Conservation (phyloP, 2,113 vertebrate genomes). For the Hypocryptadius cinnamomeus region DNA sequence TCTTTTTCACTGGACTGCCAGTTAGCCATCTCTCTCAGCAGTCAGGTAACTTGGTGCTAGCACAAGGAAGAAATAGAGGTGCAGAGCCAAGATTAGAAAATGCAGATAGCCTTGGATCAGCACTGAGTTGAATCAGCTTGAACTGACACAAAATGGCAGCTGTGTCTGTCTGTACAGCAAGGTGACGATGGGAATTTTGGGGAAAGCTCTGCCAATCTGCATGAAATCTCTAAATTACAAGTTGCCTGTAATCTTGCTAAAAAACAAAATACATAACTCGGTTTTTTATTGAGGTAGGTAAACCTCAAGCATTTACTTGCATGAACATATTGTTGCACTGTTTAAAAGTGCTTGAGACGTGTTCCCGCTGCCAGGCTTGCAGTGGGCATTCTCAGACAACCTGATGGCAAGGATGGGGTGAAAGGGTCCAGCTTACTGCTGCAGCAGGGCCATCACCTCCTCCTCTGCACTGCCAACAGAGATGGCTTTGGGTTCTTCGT, state of each 20-base stretch:
- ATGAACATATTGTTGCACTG: background rate
- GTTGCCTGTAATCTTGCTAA: background rate
- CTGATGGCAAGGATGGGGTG: background rate
- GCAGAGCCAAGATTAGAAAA: background rate
- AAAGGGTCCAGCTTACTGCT: background rate
- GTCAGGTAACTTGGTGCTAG: background rate
- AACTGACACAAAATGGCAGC: background rate
- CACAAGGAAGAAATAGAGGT: background rate
- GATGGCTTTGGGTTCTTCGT: fast-evolving
- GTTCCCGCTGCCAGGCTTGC: background rate
- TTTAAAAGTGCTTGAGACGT: background rate
- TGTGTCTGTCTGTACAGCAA: background rate
- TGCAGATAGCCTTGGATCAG: background rate
- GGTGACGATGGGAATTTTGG: background rate
- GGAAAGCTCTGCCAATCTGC: background rate
- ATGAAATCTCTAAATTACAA: background rate
- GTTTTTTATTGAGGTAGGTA: background rate
- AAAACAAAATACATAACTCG: background rate
- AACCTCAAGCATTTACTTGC: background rate
- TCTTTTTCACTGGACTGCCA: background rate
- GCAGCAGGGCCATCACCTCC: background rate
- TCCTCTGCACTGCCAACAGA: background rate
- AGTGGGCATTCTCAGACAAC: background rate
- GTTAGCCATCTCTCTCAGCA: background rate
- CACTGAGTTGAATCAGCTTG: background rate